phyloP scores from a whole-genome alignment of 2,888 invertebrate species.

The Trichogramma dendrolimi region DNA sequence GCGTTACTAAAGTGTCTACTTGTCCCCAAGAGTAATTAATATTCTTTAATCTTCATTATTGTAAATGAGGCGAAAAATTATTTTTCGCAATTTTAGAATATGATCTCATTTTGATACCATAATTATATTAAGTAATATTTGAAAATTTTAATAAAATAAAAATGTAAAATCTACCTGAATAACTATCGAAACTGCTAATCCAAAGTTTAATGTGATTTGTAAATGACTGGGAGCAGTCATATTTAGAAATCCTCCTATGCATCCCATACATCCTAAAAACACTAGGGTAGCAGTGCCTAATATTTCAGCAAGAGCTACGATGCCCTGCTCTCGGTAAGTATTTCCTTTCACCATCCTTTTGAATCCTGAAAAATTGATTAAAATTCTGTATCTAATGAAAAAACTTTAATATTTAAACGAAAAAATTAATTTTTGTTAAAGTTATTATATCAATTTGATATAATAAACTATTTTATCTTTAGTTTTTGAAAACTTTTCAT shows the following conservation, averaged over 20 bases:
- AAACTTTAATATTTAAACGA: too few species aligned
- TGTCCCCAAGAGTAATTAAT: slow-evolving; percentile 3
- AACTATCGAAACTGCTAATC: slow-evolving; percentile 47
- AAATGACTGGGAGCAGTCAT: slow-evolving; percentile 37
- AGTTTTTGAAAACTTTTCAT: too few species aligned
- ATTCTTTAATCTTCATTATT: not conserved
- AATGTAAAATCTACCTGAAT: slow-evolving; percentile 45
- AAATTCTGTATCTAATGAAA: too few species aligned
- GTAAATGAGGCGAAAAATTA: too few species aligned
- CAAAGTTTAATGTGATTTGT: slow-evolving; percentile 47
- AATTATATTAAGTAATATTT: slow-evolving; percentile 5
- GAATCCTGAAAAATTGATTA: not conserved
- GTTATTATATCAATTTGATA: too few species aligned
- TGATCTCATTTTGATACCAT: not conserved
- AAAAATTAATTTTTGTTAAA: too few species aligned
- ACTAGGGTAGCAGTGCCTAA: slow-evolving; percentile 47
- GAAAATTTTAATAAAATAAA: slow-evolving; percentile 7
- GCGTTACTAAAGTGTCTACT: not conserved
- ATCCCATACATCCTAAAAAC: slow-evolving; percentile 49
- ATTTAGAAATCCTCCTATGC: slow-evolving; percentile 37
- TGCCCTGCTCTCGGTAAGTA: slow-evolving; percentile 14
- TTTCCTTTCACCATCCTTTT: slow-evolving; percentile 26
- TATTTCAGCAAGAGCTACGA: slow-evolving; percentile 46
- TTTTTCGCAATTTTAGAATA: too few species aligned
- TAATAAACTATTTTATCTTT: too few species aligned